phyloP scores from a whole-genome alignment of 2,888 invertebrate genomes.

The Caradrina clavipalpis region DNA sequence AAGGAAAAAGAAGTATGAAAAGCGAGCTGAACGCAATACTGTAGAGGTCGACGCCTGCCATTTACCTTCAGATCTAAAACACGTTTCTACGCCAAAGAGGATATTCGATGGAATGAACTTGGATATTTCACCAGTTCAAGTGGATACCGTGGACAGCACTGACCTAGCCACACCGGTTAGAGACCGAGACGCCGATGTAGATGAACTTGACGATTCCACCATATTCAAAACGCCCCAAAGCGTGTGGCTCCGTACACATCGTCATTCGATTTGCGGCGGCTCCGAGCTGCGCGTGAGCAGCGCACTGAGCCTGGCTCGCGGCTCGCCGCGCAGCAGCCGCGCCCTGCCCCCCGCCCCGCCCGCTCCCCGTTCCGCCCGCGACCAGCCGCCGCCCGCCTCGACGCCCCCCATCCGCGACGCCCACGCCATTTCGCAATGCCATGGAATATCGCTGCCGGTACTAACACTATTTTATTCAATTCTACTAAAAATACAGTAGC shows the following conservation, averaged over 20 bases:
- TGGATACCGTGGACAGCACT: constrained; percentile 87
- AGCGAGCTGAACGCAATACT: constrained; percentile 83
- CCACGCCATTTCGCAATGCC: constrained; percentile 89
- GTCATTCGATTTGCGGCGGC: constrained; percentile 83
- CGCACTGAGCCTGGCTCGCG: constrained; percentile 40
- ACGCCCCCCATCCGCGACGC: constrained; percentile 85
- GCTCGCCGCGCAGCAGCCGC: constrained; percentile 56
- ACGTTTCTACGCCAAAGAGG: constrained; percentile 83
- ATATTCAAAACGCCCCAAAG: constrained; percentile 87
- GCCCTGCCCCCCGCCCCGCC: constrained; percentile 65
- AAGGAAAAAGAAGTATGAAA: constrained; percentile 89
- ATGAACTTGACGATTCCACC: constrained; percentile 84
- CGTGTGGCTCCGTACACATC: constrained; percentile 80
- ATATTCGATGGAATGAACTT: constrained; percentile 83
- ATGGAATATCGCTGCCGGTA: constrained; percentile 91
- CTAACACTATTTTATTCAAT: constrained; percentile 90
- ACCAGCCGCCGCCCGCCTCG: constrained; percentile 83
- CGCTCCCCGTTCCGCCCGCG: constrained; percentile 76
- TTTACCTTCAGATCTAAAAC: constrained; percentile 77
- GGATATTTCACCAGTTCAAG: constrained; percentile 87
- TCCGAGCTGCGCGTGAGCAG: constrained; percentile 70
- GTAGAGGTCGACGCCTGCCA: constrained; percentile 85
- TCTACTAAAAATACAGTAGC: constrained; percentile 85
- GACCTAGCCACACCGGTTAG: constrained; percentile 75
- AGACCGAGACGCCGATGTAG: constrained; percentile 71